Evolutionary conservation across 2,113 vertebrate species (phyloP).

Genomic region (Helogale parvula): DNA sequence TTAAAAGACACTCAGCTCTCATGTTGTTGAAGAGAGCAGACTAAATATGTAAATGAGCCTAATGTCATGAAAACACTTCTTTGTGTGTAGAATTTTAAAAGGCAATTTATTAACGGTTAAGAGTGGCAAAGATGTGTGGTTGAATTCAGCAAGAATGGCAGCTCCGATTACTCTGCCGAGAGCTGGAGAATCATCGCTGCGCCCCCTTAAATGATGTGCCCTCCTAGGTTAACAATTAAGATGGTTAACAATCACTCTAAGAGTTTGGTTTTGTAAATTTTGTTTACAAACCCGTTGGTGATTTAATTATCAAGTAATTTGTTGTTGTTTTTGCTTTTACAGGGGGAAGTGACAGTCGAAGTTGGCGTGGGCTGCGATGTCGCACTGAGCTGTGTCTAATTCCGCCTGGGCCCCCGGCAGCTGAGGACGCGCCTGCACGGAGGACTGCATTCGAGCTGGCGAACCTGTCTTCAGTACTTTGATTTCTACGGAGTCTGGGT

Average conservation of each 20-base stretch:
- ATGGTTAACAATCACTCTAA: background rate
- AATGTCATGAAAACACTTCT: background rate
- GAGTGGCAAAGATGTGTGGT: background rate
- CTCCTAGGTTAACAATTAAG: background rate
- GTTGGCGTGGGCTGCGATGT: background rate
- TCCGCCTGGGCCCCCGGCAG: rapidly evolving
- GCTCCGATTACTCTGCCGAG: background rate
- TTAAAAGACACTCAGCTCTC: background rate
- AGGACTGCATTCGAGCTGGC: rapidly evolving
- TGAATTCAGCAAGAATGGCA: background rate
- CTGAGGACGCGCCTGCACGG: rapidly evolving
- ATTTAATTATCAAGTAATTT: background rate
- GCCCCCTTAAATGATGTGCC: background rate
- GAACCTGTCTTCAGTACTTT: too few species aligned
- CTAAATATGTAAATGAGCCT: background rate
- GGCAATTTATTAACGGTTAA: background rate
- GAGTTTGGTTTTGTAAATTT: background rate
- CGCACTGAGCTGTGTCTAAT: background rate
- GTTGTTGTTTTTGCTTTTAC: background rate
- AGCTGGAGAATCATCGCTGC: background rate
- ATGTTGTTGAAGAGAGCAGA: background rate
- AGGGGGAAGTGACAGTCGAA: background rate
- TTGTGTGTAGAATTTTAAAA: background rate
- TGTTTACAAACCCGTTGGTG: background rate
- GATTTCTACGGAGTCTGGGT: rapidly evolving